Evolutionary conservation across 2,113 vertebrate genomes (phyloP), one percentile per base, ranked within the genome.

Genomic region (Engraulis encrasicolus): DNA sequence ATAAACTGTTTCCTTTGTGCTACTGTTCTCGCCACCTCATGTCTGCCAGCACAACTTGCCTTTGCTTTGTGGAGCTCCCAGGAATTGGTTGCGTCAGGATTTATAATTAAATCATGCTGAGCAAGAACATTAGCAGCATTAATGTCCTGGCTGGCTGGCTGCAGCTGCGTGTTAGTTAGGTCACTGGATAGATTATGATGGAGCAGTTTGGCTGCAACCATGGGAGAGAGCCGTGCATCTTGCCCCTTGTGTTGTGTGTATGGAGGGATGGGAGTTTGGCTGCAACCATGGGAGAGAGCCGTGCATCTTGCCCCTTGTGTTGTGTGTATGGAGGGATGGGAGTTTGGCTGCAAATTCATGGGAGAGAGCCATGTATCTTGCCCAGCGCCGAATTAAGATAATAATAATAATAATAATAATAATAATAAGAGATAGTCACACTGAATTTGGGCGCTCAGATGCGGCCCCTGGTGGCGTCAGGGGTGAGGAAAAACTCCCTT

Each of bases 241-340:
- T 58, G 23, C 84, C 52, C n/a, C n/a, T n/a, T n/a, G n/a, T n/a
- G n/a, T n/a, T n/a, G n/a, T n/a, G n/a, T n/a, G n/a, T n/a, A n/a
- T n/a, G n/a, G n/a, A n/a, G n/a, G n/a, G n/a, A n/a, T n/a, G n/a
- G n/a, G n/a, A 31, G 17, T 78, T 52, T 80, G 50, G 77, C 84
- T 50, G 49, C 83, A 83, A 54, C 83, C 81, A n/a, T n/a, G 66
- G 31, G 66, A 74, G 71, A 85, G 82, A 40, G n/a, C n/a, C n/a
- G n/a, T n/a, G n/a, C 0, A 87, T 81, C 80, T 83, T 58, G 23
- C 84, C 52, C n/a, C n/a, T n/a, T n/a, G n/a, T n/a, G n/a, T n/a
- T n/a, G n/a, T n/a, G n/a, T n/a, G n/a, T n/a, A n/a, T n/a, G n/a
- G n/a, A n/a, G n/a, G n/a, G n/a, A n/a, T n/a, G n/a, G n/a, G n/a